These are phyloP conservation scores for Hylaeus anthracinus DNA, from an alignment of 1,140 invertebrate species.

Conservation along the genomic window DNA sequence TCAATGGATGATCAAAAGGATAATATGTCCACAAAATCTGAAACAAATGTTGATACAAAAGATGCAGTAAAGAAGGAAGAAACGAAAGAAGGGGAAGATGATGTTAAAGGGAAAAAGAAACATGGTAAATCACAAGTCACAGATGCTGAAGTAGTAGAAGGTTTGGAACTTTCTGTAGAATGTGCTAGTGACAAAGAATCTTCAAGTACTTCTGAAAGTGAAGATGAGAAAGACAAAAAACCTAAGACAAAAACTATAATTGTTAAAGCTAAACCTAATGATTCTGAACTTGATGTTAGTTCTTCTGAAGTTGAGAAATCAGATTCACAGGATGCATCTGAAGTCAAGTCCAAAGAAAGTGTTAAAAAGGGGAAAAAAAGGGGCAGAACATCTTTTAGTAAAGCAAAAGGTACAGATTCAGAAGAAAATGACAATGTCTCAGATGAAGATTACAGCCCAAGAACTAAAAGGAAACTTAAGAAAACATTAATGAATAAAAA, in stretches of 20 bases:
- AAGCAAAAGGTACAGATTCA: constrained; percentile 62
- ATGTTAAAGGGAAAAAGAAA: constrained; percentile 5
- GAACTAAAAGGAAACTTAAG: constrained; percentile 71
- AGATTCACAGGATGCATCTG: constrained; percentile 38
- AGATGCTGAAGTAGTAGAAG: constrained; percentile 70
- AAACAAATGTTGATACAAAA: neutral
- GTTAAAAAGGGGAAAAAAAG: constrained; percentile 56
- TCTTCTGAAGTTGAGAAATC: constrained; percentile 69
- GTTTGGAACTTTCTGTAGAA: constrained; percentile 76
- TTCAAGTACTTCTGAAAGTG: constrained; percentile 68
- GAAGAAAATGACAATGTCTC: constrained; percentile 70
- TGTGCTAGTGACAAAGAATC: constrained; percentile 77
- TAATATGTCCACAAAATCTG: neutral
- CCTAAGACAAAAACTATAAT: constrained; percentile 74
- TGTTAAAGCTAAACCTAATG: constrained; percentile 73
- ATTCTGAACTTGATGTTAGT: constrained; percentile 76
- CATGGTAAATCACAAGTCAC: neutral
- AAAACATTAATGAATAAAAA: constrained; percentile 61
- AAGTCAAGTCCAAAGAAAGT: constrained; percentile 41
- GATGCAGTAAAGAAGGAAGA: neutral
- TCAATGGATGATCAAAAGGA: constrained; percentile 4
- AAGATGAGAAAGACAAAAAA: constrained; percentile 62
- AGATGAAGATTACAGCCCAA: constrained; percentile 73
- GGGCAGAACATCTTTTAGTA: constrained; percentile 60
- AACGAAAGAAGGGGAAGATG: neutral